Percentiles rank a stretch among this genome's conserved stretches.
Evolutionary conservation across 1,140 invertebrate species (phyloP).

Genomic region (Araneus ventricosus): DNA sequence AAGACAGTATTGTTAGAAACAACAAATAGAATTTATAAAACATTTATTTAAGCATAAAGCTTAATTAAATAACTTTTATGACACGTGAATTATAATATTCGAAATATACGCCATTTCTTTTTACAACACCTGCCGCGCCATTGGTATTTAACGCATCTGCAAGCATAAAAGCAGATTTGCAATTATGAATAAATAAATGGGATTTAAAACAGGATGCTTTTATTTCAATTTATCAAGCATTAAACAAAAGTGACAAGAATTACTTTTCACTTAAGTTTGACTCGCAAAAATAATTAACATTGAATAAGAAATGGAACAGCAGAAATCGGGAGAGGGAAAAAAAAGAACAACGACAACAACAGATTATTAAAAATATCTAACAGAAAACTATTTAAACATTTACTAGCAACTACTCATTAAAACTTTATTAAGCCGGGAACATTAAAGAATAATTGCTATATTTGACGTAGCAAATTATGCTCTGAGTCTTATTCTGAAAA

Average conservation of each 20-base stretch:
- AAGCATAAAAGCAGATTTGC: neutral
- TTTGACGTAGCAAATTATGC: conserved; percentile 41
- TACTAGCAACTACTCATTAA: conserved; percentile 14
- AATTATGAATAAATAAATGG: neutral
- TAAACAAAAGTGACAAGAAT: neutral
- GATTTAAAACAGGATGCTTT: neutral
- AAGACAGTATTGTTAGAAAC: too few species aligned
- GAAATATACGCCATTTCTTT: too few species aligned
- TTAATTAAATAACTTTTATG: too few species aligned
- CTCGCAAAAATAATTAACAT: neutral
- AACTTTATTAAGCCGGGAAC: conserved; percentile 30
- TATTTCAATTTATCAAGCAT: neutral
- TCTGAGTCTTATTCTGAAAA: conserved; percentile 23
- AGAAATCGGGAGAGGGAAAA: neutral
- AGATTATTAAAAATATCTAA: conserved; percentile 17
- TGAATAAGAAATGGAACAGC: neutral
- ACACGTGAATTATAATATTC: too few species aligned
- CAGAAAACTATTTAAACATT: conserved; percentile 6
- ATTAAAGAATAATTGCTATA: conserved; percentile 52
- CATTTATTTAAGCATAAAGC: too few species aligned
- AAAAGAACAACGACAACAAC: neutral
- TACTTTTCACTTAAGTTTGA: neutral
- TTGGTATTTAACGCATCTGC: neutral
- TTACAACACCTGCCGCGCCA: neutral
- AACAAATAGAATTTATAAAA: too few species aligned